Base-by-base conservation (phyloP, 2,888 invertebrate genomes). In the Ommatoiulus sabulosus region DNA sequence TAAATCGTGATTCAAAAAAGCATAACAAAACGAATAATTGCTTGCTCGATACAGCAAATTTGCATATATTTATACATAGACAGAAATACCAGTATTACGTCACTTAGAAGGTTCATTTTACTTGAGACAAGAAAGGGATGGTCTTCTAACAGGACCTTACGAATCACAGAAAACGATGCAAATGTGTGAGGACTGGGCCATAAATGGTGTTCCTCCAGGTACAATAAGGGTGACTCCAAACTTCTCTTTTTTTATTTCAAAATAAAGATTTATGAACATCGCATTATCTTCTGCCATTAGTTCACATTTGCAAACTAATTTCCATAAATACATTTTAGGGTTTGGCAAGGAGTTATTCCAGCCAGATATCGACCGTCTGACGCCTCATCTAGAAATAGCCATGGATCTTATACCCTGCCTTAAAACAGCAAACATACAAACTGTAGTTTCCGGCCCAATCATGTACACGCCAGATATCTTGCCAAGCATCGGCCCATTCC, bases 91-190 rank as follows among this genome's bases (percentile, higher is more conserved):
- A 1, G 93, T 93, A 5, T 90, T 93, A 88, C 91, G 93, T 86
- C 93, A 93, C 90, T 91, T 93, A 89, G 93, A 93, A 90, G 92
- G 92, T 4, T 93, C 93, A 3, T 93, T 93, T 90, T 93, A 93
- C 90, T 89, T 93, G 46, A 91, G 93, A 6, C 92, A 92, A 90
- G 92, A 92, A 90, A 90, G 92, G 48, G 91, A 91, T 24, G 92
- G 92, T 1, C 91, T 93, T n/a, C 90, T 93, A 10, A 90, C 93
- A 84, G 93, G 93, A 1, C 93, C 93, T 4, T 93, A 93, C 90
- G 93, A 93, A 90, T 90, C 90, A 4, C 90, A 89, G 48, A 91
- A 92, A 10, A 91, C 92, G 43, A 93, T 93, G 91, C 91, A 91
- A 80, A 91, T 93, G 84, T 91, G 92, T 72, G 92, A 92, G 46